Percentiles rank a stretch among this genome's conserved stretches.
Evolutionary conservation across 2,797 vertebrate genomes (phyloP).

Genomic region (Tokudaia muenninki): DNA sequence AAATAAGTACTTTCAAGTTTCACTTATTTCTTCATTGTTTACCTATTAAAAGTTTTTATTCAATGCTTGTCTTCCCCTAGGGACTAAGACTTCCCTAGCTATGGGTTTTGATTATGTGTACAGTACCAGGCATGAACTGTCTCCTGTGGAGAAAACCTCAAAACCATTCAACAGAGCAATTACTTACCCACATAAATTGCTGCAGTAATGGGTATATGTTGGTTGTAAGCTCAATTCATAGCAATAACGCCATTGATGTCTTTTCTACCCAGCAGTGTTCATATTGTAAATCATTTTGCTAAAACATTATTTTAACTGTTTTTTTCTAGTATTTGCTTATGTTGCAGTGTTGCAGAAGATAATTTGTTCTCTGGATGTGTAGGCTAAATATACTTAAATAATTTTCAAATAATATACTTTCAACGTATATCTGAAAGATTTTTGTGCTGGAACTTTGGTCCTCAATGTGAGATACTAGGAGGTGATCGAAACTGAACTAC

Average conservation of each 20-base stretch:
- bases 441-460: neutral
- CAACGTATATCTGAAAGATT: neutral
- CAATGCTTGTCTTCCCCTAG: neutral
- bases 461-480: neutral
- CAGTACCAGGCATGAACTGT: neutral
- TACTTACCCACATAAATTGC: neutral
- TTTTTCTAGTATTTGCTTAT: constrained; percentile 18
- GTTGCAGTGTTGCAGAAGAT: neutral
- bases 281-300: neutral
- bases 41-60: neutral
- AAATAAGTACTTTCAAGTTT: neutral
- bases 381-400: neutral
- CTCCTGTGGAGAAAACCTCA: neutral
- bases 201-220: neutral
- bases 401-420: neutral
- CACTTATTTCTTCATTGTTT: neutral
- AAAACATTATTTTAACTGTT: constrained; percentile 9
- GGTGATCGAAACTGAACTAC: neutral
- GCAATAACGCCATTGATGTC: neutral
- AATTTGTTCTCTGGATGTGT: neutral
- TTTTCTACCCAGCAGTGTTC: neutral
- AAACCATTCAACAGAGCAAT: neutral
- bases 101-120: neutral
- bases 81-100: neutral
- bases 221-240: neutral